Conservation (phyloP, 2,113 vertebrate species). For the Murina feae region DNA sequence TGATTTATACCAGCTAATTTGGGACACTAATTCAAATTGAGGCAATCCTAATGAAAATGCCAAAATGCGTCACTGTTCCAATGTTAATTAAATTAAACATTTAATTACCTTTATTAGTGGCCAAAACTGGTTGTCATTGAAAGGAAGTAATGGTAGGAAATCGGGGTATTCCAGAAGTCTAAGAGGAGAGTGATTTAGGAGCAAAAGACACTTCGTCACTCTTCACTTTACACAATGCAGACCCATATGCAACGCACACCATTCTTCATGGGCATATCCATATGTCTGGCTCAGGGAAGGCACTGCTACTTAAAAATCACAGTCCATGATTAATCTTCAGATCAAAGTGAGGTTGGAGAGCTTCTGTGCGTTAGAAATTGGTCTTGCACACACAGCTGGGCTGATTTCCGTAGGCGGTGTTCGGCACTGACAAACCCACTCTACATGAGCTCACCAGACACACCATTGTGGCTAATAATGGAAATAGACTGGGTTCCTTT, state of each 20-base stretch:
- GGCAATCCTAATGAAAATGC: not conserved
- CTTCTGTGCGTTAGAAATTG: not conserved
- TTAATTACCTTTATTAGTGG: not conserved
- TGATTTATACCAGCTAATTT: not conserved
- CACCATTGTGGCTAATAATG: not conserved
- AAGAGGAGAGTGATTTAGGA: not conserved
- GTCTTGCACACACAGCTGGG: not conserved
- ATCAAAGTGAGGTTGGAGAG: not conserved
- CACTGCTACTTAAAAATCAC: not conserved
- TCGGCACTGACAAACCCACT: not conserved
- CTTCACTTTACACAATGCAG: not conserved
- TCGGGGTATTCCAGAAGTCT: not conserved
- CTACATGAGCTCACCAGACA: not conserved
- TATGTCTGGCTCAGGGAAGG: not conserved
- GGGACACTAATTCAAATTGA: slow-evolving; percentile 1
- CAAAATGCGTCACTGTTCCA: not conserved
- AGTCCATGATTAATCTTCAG: not conserved
- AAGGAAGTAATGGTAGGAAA: not conserved
- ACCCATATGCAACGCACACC: not conserved
- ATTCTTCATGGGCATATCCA: not conserved
- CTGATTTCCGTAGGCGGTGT: not conserved
- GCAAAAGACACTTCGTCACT: not conserved
- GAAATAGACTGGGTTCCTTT: slow-evolving; percentile 12
- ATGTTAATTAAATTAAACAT: not conserved
- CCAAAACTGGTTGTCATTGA: not conserved